Conservation (phyloP, 2,888 invertebrate species). For the Meloe dianella region DNA sequence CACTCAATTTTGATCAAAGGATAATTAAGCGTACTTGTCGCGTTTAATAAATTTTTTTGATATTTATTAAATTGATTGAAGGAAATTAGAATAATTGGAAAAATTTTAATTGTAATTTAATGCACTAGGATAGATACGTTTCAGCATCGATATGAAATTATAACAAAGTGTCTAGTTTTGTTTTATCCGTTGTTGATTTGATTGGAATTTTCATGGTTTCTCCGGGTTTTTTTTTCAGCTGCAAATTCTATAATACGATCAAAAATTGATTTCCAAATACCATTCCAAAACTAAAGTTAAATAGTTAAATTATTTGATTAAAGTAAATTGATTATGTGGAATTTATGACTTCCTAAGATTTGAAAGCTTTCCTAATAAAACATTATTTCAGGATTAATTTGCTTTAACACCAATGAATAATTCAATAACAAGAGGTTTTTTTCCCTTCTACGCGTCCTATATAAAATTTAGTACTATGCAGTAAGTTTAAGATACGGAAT, state of each 20-base stretch:
- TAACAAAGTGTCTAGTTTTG: neutral
- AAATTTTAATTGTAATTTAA: neutral
- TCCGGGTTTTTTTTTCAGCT: too few species aligned
- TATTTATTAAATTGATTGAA: neutral
- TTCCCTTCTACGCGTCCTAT: neutral
- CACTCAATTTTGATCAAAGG: slow-evolving; percentile 1
- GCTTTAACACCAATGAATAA: neutral
- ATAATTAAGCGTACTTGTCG: neutral
- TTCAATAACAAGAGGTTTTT: neutral
- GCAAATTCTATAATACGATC: neutral
- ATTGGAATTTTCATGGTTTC: too few species aligned
- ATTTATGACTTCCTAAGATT: neutral
- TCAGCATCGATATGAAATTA: neutral
- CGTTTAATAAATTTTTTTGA: neutral
- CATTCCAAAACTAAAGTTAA: neutral
- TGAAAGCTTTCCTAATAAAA: neutral
- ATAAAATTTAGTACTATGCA: neutral
- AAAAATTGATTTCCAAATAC: neutral
- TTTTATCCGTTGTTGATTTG: neutral
- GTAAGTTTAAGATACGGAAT: too few species aligned
- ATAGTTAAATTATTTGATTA: neutral
- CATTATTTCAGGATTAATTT: neutral
- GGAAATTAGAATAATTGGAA: too few species aligned
- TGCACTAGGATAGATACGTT: neutral
- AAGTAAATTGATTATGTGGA: neutral